Conservation (phyloP, 2,888 invertebrate genomes). For the Cantharis rustica region DNA sequence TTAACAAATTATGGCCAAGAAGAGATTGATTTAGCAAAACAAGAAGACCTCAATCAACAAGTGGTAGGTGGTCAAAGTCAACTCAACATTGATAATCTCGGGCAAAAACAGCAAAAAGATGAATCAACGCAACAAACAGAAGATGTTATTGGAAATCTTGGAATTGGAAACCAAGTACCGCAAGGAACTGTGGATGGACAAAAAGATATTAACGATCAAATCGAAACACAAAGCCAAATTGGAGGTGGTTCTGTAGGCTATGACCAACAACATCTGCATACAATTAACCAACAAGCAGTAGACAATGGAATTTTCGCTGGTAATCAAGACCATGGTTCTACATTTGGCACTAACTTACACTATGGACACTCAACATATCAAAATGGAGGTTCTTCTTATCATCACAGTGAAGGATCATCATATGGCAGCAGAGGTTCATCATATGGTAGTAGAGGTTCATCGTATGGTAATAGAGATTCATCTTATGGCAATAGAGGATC, state of each 20-base stretch:
- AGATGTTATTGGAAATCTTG: constrained; percentile 5
- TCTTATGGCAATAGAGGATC: not conserved
- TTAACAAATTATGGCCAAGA: not conserved
- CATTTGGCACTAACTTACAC: not conserved
- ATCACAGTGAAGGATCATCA: not conserved
- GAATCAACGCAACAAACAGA: constrained; percentile 39
- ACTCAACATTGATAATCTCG: not conserved
- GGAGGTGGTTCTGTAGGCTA: not conserved
- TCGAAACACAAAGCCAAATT: not conserved
- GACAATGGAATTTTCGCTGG: not conserved
- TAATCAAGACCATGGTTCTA: not conserved
- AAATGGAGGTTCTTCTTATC: not conserved
- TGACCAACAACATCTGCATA: not conserved
- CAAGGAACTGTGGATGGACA: not conserved
- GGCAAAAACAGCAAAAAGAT: constrained; percentile 7
- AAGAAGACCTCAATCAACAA: not conserved
- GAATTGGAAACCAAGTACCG: not conserved
- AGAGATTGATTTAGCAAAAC: not conserved
- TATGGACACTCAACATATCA: not conserved
- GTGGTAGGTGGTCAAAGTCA: not conserved
- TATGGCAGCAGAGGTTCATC: not conserved
- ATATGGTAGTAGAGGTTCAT: not conserved
- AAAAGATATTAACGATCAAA: not conserved
- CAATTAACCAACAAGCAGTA: not conserved
- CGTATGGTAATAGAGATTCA: not conserved